These are phyloP conservation scores for Gymnothorax javanicus DNA, from an alignment of 2,797 vertebrate genomes.

Conservation along the genomic window DNA sequence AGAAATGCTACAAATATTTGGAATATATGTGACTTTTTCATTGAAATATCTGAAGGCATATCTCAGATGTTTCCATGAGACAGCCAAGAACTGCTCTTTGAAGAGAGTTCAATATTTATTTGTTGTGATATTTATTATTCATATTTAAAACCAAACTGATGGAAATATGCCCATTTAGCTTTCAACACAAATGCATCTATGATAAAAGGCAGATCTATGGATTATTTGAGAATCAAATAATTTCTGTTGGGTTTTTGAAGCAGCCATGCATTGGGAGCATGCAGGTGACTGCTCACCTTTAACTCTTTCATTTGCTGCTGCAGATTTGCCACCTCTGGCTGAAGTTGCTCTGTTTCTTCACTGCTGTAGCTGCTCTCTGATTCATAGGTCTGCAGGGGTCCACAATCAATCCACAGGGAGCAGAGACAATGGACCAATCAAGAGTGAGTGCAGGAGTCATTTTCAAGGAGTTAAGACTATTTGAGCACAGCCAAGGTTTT, in stretches of 20 bases:
- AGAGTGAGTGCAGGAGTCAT: not conserved
- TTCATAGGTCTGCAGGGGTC: constrained; percentile 71
- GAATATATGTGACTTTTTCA: not conserved
- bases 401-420: constrained; percentile 18
- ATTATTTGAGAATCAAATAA: not conserved
- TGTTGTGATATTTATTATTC: too few species aligned
- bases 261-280: not conserved
- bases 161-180: not conserved
- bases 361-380: constrained; percentile 76
- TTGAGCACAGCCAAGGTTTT: too few species aligned
- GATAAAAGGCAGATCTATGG: not conserved
- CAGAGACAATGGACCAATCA: not conserved
- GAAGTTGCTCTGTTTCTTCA: constrained; percentile 83
- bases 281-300: constrained; percentile 68
- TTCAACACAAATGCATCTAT: not conserved
- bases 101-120: not conserved
- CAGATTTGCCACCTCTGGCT: constrained; percentile 78
- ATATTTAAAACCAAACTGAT: too few species aligned
- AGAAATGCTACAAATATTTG: not conserved
- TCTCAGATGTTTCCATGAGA: not conserved
- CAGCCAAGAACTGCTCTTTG: not conserved
- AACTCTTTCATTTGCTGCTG: constrained; percentile 81
- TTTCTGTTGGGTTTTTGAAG: not conserved
- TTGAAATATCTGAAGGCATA: not conserved
- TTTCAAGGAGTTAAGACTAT: too few species aligned